Conservation (phyloP, 2,113 vertebrate genomes). For the Oreotragus oreotragus region DNA sequence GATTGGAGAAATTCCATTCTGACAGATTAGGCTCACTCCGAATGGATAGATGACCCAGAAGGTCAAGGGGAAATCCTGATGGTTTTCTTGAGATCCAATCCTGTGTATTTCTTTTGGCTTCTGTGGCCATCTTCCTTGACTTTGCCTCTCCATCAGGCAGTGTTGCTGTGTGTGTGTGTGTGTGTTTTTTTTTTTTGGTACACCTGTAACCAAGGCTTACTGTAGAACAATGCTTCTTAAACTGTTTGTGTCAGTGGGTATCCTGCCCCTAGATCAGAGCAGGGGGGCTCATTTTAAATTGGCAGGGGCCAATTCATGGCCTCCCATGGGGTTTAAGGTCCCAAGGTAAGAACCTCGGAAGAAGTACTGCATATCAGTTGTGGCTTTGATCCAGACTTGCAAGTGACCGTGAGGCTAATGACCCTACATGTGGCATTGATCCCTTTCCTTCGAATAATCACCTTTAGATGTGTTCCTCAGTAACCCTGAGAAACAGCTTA, state of each 20-base stretch:
- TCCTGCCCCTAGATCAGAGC: neutral
- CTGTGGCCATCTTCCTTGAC: neutral
- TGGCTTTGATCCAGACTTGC: neutral
- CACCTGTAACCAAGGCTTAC: neutral
- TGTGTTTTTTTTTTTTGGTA: neutral
- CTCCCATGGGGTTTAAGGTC: neutral
- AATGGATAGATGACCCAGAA: neutral
- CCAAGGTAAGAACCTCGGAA: neutral
- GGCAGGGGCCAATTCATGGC: neutral
- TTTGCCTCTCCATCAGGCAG: neutral
- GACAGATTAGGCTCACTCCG: neutral
- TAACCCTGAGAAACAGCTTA: neutral
- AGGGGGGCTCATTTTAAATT: neutral
- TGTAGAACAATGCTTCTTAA: neutral
- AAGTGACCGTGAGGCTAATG: neutral
- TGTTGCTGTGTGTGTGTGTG: too few species aligned
- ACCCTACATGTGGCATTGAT: neutral
- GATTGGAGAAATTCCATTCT: neutral
- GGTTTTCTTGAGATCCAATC: neutral
- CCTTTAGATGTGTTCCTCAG: neutral
- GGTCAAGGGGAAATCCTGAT: neutral
- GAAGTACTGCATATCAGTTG: neutral
- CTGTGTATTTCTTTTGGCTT: neutral
- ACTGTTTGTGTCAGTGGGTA: neutral
- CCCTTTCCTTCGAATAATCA: neutral